Percentiles rank a stretch among this genome's conserved stretches.
Evolutionary conservation across 2,113 vertebrate genomes (phyloP).

Genomic region (Python bivittatus): DNA sequence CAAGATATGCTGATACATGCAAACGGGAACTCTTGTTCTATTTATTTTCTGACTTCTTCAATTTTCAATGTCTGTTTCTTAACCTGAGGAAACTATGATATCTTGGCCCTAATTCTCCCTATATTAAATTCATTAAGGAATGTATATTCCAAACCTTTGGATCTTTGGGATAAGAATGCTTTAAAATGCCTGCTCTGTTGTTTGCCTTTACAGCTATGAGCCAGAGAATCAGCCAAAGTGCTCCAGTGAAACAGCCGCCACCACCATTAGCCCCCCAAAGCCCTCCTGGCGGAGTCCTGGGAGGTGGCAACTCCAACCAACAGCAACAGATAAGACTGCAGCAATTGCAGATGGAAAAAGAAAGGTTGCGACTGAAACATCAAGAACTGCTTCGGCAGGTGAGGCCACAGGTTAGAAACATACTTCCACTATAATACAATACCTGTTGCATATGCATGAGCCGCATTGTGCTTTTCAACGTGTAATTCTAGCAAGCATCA

Average conservation of each 20-base stretch:
- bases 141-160: too few relatives aligned
- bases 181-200: background rate
- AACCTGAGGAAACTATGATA: background rate
- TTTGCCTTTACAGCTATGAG: conserved; percentile 82
- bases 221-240: conserved; percentile 92
- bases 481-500: conserved; percentile 10
- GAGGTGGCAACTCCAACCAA: conserved; percentile 74
- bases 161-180: background rate
- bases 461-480: conserved; percentile 29
- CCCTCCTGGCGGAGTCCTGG: conserved; percentile 82
- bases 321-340: conserved; percentile 92
- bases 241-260: conserved; percentile 85
- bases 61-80: background rate
- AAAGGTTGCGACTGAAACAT: conserved; percentile 91
- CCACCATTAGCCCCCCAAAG: conserved; percentile 85
- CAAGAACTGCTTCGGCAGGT: conserved; percentile 97
- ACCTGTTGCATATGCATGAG: conserved; percentile 21
- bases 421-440: conserved; percentile 67
- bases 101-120: background rate
- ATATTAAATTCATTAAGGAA: background rate
- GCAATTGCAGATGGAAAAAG: conserved; percentile 95
- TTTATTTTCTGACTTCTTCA: background rate
- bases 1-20: background rate
- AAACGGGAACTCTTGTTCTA: background rate
- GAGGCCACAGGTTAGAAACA: conserved; percentile 91